Conservation (phyloP, 2,797 vertebrate species). For the Chelmon rostratus region DNA sequence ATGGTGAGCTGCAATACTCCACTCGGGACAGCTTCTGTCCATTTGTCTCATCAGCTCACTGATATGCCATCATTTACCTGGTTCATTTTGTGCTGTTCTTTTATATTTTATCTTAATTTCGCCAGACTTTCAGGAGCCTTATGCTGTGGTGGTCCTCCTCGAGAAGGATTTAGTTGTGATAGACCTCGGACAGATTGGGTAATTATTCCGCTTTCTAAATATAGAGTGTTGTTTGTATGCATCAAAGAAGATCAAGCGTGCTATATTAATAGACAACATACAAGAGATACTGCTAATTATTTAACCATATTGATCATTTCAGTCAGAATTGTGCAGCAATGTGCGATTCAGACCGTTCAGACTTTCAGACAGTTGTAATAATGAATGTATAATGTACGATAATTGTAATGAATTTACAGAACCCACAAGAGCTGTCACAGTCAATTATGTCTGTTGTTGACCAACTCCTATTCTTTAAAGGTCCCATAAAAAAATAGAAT, state of each 20-base stretch:
- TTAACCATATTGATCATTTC: not conserved
- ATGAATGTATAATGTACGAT: not conserved
- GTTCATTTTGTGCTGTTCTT: constrained; percentile 15
- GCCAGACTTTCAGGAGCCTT: constrained; percentile 98
- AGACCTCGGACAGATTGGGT: constrained; percentile 98
- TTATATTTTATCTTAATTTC: not conserved
- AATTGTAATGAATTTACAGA: not conserved
- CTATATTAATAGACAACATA: not conserved
- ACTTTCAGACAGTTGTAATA: no score
- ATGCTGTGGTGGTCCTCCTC: constrained; percentile 96
- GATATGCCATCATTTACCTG: not conserved
- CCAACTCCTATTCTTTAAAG: not conserved
- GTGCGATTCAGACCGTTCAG: no score
- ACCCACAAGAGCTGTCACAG: not conserved
- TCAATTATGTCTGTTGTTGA: not conserved
- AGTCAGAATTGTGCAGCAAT: constrained; percentile 13
- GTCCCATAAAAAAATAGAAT: not conserved
- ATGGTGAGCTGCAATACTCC: constrained; percentile 83
- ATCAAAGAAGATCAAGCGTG: not conserved
- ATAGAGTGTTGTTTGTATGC: constrained; percentile 1
- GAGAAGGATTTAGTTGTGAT: constrained; percentile 99
- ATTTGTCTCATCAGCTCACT: not conserved
- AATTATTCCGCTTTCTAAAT: constrained; percentile 71
- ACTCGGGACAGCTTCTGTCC: not conserved
- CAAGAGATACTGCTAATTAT: not conserved